Evolutionary conservation across 1,140 invertebrate species (phyloP).

Genomic region (Drosophila repleta): DNA sequence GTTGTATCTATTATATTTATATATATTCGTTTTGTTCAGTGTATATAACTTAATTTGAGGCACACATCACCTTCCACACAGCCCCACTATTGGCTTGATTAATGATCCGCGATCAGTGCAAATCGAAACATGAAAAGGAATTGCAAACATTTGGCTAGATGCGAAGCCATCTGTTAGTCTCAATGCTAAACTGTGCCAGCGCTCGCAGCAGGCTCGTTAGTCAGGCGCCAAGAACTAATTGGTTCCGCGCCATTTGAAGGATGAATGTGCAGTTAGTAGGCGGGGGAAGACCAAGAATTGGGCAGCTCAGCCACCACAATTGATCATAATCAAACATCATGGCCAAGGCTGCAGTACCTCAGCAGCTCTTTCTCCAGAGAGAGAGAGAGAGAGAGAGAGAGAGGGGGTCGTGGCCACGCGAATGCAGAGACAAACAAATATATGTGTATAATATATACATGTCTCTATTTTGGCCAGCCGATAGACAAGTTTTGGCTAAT

Average conservation of each 20-base stretch:
- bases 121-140: slow-evolving; percentile 40
- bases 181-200: slow-evolving; percentile 52
- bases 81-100: slow-evolving; percentile 53
- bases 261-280: slow-evolving; percentile 29
- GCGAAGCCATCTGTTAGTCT: slow-evolving; percentile 5
- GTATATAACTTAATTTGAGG: slow-evolving; percentile 18
- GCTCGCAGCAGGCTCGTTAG: slow-evolving; percentile 60
- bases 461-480: background rate
- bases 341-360: slow-evolving; percentile 16
- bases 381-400: too few species aligned
- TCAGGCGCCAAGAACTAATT: slow-evolving; percentile 57
- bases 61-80: slow-evolving; percentile 9
- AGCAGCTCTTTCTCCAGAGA: background rate
- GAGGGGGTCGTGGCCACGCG: too few species aligned
- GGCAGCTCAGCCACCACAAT: slow-evolving; percentile 11
- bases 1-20: too few species aligned
- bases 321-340: slow-evolving; percentile 22
- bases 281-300: slow-evolving; percentile 38
- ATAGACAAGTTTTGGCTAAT: slow-evolving; percentile 58
- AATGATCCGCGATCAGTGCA: slow-evolving; percentile 48
- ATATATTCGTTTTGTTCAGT: background rate
- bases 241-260: slow-evolving; percentile 70
- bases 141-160: slow-evolving; percentile 23
- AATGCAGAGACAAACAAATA: background rate
- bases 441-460: too few species aligned